Evolutionary conservation across 2,113 vertebrate genomes (phyloP).

Genomic region (Cairina moschata): DNA sequence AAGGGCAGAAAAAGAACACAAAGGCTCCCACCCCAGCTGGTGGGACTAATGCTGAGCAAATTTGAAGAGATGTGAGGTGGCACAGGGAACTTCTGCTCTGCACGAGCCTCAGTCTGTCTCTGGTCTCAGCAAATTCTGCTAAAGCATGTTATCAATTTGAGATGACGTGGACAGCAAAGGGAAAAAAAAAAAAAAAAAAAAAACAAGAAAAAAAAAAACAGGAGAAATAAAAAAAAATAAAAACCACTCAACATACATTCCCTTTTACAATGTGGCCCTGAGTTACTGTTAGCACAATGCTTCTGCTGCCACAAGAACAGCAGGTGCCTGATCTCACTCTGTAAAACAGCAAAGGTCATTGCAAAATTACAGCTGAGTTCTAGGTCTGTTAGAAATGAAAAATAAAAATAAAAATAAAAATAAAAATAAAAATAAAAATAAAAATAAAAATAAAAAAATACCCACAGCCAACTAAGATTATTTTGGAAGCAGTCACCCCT

Average conservation of each 20-base stretch:
- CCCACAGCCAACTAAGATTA: neutral
- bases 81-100: neutral
- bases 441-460: neutral
- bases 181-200: neutral
- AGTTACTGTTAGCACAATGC: neutral
- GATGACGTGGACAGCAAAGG: neutral
- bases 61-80: neutral
- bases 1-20: neutral
- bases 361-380: neutral
- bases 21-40: neutral
- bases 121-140: neutral
- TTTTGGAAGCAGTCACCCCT: neutral
- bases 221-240: too few species aligned
- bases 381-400: neutral
- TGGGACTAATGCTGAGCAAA: neutral
- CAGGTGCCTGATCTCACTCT: neutral
- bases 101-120: neutral
- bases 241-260: accelerated
- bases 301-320: neutral
- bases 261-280: neutral
- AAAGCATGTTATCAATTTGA: neutral
- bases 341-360: neutral
- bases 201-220: neutral
- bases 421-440: neutral
- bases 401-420: neutral